Conservation (phyloP, 2,888 invertebrate species). For the Drosophila vallismaia region DNA sequence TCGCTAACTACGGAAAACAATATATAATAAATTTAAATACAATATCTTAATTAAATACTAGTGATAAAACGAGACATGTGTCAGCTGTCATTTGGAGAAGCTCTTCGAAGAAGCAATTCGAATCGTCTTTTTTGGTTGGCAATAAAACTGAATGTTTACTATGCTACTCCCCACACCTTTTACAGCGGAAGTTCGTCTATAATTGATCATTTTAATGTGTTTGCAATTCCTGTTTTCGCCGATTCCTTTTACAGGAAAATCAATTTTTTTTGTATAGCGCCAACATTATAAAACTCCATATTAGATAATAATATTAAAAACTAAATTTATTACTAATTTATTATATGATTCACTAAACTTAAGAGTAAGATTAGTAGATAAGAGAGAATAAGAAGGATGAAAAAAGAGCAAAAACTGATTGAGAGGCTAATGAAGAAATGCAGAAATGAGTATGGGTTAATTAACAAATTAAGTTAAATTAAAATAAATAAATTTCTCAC, state of each 20-base stretch:
- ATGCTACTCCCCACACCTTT: slow-evolving; percentile 8
- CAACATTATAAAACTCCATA: too few species aligned
- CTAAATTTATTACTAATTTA: too few species aligned
- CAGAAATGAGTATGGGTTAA: too few species aligned
- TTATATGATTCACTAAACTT: too few species aligned
- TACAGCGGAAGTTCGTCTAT: slow-evolving; percentile 11
- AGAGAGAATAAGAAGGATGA: too few species aligned
- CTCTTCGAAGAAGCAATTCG: slow-evolving; percentile 51
- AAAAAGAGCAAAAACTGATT: too few species aligned
- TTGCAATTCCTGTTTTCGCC: slow-evolving; percentile 31
- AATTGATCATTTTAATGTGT: slow-evolving; percentile 37
- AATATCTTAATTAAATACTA: slow-evolving; percentile 55
- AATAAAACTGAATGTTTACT: slow-evolving; percentile 49
- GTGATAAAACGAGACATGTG: slow-evolving; percentile 61
- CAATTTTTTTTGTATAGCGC: too few species aligned
- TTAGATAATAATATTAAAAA: too few species aligned
- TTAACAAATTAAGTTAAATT: too few species aligned
- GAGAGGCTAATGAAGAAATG: too few species aligned
- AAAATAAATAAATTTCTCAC: too few species aligned
- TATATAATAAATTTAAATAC: slow-evolving; percentile 53
- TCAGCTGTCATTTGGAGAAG: slow-evolving; percentile 34
- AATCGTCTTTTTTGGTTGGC: slow-evolving; percentile 59
- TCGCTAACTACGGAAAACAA: slow-evolving; percentile 62
- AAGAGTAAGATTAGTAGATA: too few species aligned
- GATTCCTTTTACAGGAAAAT: slow-evolving; percentile 74